Evolutionary conservation across 2,888 invertebrate genomes (phyloP).

Genomic region (Clitarchus hookeri): DNA sequence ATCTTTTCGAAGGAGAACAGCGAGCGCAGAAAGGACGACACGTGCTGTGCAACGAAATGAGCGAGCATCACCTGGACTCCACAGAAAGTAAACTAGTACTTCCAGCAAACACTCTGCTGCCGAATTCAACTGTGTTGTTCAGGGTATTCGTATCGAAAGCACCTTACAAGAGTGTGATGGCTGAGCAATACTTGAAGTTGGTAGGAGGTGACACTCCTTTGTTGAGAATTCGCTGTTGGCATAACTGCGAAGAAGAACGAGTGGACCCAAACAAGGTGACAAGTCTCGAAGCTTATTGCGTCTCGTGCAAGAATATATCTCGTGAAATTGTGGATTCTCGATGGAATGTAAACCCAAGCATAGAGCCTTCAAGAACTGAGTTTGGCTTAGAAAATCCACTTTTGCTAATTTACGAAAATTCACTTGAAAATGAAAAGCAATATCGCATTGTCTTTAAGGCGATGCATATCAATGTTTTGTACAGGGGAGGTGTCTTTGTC

Average conservation of each 20-base stretch:
- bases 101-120: neutral
- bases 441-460: neutral
- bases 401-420: slow-evolving; percentile 4
- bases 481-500: neutral
- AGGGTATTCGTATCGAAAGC: neutral
- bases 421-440: neutral
- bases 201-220: neutral
- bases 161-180: neutral
- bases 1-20: neutral
- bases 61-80: neutral
- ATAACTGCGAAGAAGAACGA: neutral
- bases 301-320: neutral
- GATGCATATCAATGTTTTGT: neutral
- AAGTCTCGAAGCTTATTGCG: neutral
- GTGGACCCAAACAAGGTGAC: neutral
- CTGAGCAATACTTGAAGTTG: neutral
- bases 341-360: neutral
- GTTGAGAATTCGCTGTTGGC: neutral
- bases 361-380: neutral
- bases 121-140: neutral
- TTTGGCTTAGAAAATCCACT: slow-evolving; percentile 19
- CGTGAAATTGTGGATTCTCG: neutral
- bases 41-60: neutral
- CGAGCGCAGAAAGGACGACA: neutral
- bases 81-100: neutral